These are phyloP conservation scores for Abrostola tripartita DNA, from an alignment of 2,888 invertebrate genomes.

Conservation along the genomic window DNA sequence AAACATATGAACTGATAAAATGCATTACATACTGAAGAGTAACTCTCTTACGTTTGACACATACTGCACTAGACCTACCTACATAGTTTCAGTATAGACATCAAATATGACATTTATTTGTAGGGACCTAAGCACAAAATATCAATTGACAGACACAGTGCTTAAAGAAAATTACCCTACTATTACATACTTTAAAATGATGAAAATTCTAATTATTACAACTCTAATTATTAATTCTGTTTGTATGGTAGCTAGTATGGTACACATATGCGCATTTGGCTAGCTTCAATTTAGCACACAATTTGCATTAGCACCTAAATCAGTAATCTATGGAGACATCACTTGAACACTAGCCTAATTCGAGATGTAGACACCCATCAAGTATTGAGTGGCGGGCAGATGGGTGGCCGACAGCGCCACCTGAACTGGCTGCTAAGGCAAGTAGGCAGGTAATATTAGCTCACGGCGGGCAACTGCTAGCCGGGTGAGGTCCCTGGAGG, in stretches of 20 bases:
- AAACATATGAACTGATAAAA: conserved; percentile 48
- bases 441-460: conserved; percentile 71
- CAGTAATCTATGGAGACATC: conserved; percentile 63
- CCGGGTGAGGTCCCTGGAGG: conserved; percentile 28
- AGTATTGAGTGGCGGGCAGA: conserved; percentile 74
- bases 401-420: conserved; percentile 60
- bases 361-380: conserved; percentile 74
- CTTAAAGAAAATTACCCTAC: too few relatives aligned
- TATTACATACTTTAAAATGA: neutral
- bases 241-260: conserved; percentile 23
- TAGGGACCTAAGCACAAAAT: too few relatives aligned
- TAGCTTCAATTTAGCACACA: conserved; percentile 41
- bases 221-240: conserved; percentile 34
- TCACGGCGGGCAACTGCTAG: conserved; percentile 22
- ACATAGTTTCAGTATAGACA: conserved; percentile 3
- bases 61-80: too few relatives aligned
- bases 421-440: conserved; percentile 53
- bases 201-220: neutral
- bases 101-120: conserved; percentile 6
- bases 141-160: too few relatives aligned
- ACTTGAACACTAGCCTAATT: conserved; percentile 69
- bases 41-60: too few relatives aligned
- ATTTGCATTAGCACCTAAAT: conserved; percentile 62
- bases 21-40: conserved; percentile 33
- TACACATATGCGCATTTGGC: conserved; percentile 20